phyloP scores from a whole-genome alignment of 2,113 vertebrate species.

The Aix galericulata region DNA sequence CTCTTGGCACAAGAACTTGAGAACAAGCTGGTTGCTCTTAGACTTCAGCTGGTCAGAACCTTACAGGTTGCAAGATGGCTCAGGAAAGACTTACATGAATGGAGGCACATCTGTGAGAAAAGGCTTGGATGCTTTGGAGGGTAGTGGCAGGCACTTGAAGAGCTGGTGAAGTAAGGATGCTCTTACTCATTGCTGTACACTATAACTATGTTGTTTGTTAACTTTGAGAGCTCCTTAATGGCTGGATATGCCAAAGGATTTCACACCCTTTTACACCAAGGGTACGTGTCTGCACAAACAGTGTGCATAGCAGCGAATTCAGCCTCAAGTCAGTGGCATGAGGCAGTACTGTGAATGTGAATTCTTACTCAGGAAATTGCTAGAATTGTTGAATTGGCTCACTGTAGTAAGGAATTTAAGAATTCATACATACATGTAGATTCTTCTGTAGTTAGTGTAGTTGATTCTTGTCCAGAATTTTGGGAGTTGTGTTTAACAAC shows the following conservation, averaged over 20 bases:
- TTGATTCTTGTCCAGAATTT: not conserved
- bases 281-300: fast-evolving
- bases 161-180: fast-evolving
- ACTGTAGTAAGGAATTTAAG: fast-evolving
- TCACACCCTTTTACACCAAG: fast-evolving
- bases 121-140: fast-evolving
- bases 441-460: fast-evolving
- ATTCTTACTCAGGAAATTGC: fast-evolving
- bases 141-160: fast-evolving
- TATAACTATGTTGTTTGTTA: fast-evolving
- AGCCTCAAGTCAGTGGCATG: fast-evolving
- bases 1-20: not conserved
- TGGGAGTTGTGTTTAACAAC: not conserved
- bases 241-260: not conserved
- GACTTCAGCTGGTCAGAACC: not conserved
- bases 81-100: not conserved
- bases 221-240: fast-evolving
- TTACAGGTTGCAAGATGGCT: fast-evolving
- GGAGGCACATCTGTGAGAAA: too few relatives aligned
- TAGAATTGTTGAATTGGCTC: fast-evolving
- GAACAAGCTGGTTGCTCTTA: not conserved
- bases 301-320: not conserved
- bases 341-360: not conserved
- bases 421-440: fast-evolving
- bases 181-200: fast-evolving